Evolutionary conservation across 2,797 vertebrate genomes (phyloP), one percentile per base, ranked within the genome.

Genomic region (Columba guinea): DNA sequence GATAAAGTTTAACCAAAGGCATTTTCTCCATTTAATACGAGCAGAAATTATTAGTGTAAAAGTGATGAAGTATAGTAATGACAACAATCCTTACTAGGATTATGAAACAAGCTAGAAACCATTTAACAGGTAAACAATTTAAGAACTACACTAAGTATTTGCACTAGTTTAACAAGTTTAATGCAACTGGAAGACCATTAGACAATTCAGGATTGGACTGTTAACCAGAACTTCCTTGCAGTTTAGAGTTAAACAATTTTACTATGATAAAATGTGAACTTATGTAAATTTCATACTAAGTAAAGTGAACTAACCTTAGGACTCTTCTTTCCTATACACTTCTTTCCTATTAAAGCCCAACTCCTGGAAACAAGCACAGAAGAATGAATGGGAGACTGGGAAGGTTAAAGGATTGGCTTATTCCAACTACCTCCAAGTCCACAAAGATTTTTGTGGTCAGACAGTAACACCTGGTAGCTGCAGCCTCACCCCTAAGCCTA

Each of bases 281-380:
- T 19, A 64, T 53, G 53, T 44, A 55, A 46, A 90, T 71, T 84
- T 87, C 73, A 81, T 77, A 84, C 86, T 70, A 20, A 37, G 11
- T 67, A 80, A 96, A 94, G 12, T 53, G 48, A 94, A 84, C 79
- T 91, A 93, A 94, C 84, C 65, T 81, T 83, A 58, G 26, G 67
- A 78, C 73, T 96, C 44, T 46, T 46, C 44, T 46, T 46, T 44
- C 44, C 44, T 0, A 2, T 44, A 94, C n/a, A 88, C 30, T 81
- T 92, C 79, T 52, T 69, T 73, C 48, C 76, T 94, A 96, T 69
- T 88, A 95, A 95, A 94, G 92, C 20, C 81, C 88, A 95, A 94
- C 44, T 59, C 91, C 88, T 91, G 58, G 24, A 96, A 94, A 90
- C 65, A 94, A 96, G 88, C 80, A 95, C 74, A 73, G 51, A 95